Evolutionary conservation across 2,113 vertebrate genomes (phyloP).

Genomic region (Geococcyx californianus): DNA sequence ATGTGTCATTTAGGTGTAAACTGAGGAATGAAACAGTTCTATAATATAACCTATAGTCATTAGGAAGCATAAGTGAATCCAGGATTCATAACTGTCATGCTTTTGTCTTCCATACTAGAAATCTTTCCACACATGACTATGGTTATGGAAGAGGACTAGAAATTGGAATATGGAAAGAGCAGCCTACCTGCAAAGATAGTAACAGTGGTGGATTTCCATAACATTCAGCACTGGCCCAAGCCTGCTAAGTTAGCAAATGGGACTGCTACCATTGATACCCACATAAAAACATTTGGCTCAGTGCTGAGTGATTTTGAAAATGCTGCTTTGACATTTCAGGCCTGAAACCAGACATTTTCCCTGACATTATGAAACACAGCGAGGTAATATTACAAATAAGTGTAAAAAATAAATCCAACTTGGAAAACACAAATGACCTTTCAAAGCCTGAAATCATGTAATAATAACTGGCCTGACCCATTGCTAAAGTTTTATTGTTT

Average conservation of each 20-base stretch:
- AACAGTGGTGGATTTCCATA: not conserved
- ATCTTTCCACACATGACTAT: not conserved
- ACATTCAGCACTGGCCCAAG: not conserved
- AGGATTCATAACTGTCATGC: not conserved
- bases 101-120: not conserved
- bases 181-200: not conserved
- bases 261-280: not conserved
- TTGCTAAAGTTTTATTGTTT: slow-evolving; percentile 46
- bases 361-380: slow-evolving; percentile 65
- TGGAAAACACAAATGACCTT: slow-evolving; percentile 70
- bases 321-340: slow-evolving; percentile 65
- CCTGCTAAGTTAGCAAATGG: not conserved
- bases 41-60: not conserved
- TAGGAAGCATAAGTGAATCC: not conserved
- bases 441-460: slow-evolving; percentile 58
- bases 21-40: not conserved
- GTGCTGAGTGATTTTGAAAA: slow-evolving; percentile 46
- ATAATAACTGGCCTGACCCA: slow-evolving; percentile 54
- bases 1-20: not conserved
- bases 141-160: not conserved
- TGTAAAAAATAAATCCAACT: slow-evolving; percentile 64
- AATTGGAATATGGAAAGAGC: not conserved
- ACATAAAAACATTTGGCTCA: slow-evolving; percentile 16
- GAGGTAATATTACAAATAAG: slow-evolving; percentile 61
- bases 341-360: slow-evolving; percentile 64